A percentile compares a stretch with the other conserved stretches of the same genome.
Conservation (phyloP, 2,888 invertebrate genomes). For the Diachrysia chrysitis region DNA sequence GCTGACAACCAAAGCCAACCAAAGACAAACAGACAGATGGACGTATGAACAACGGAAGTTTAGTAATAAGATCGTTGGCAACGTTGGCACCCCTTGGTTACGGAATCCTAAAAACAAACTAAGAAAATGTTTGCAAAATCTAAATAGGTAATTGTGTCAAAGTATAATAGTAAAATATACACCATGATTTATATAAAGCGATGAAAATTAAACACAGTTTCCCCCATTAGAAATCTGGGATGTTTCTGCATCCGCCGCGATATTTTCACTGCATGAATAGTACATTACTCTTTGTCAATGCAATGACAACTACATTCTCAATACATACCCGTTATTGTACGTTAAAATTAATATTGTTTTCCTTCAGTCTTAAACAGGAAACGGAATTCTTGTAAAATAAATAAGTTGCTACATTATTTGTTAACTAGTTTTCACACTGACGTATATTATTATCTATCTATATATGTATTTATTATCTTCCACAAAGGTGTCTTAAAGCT, state of each 20-base stretch:
- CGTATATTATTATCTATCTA: no score
- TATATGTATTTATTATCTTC: no score
- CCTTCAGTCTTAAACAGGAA: neutral
- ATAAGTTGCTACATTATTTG: neutral
- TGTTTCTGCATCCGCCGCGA: conserved; percentile 48
- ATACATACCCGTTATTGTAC: conserved; percentile 20
- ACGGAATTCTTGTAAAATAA: neutral
- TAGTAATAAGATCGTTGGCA: no score
- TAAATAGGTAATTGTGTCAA: neutral
- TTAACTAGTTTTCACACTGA: neutral
- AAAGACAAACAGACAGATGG: no score
- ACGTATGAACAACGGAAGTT: no score
- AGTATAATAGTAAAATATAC: neutral
- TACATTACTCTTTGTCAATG: conserved; percentile 46
- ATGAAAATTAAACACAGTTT: conserved; percentile 53
- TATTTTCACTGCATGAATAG: conserved; percentile 58
- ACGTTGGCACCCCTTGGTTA: no score
- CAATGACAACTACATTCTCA: conserved; percentile 7
- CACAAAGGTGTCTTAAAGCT: no score
- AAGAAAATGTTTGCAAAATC: neutral
- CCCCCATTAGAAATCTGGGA: conserved; percentile 66
- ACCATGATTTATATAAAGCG: conserved; percentile 36
- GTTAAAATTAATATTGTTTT: neutral
- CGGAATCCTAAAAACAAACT: no score
- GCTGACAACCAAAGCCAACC: no score